Base-by-base conservation (phyloP, 2,113 vertebrate genomes). In the Callithrix jacchus region DNA sequence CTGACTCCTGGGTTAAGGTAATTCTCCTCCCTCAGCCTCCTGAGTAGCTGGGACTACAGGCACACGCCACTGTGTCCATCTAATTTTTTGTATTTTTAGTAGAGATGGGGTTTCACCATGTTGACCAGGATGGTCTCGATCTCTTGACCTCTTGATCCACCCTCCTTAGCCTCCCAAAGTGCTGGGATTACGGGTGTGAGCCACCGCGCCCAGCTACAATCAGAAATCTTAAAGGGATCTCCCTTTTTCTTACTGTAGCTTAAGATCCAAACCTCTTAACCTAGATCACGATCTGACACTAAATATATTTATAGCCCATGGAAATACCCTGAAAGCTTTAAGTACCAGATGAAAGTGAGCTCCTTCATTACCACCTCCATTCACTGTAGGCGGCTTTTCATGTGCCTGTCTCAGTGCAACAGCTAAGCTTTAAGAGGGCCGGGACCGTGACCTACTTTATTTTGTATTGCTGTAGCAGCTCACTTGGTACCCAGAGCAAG, bases 301-400 rank as follows among this genome's bases (percentile, higher is more conserved):
- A 64, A 37, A 10, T 49, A 0, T 32, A n/a, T 90, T 94, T 85
- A 56, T 37, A 87, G 61, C 42, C 58, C 12, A 0, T 42, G 89
- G 74, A n/a, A 66, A 40, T 45, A 16, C 35, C 23, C 54, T 40
- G 76, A 18, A 23, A 76, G 64, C 83, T 42, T 1, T 25, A 3
- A 66, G 89, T 23, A 9, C 25, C 37, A 9, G 40, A 35, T 47
- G 90, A 70, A 88, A 74, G 56, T 2, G 35, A 56, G 89, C 64
- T 49, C 21, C 1, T 7, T 70, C 12, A 4, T 25, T 2, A 7
- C 45, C 61, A 37, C 82, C 80, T n/a, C 86, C 1, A 0, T 83
- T 3, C 0, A 0, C 74, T 35, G 40, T 9, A 12, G 88, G 85
- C 0, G 1, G 80, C 70, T 76, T 14, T 35, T 40, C 47, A 0